These are phyloP conservation scores for Eleutherodactylus coqui DNA, from an alignment of 2,797 vertebrate species.

Conservation along the genomic window DNA sequence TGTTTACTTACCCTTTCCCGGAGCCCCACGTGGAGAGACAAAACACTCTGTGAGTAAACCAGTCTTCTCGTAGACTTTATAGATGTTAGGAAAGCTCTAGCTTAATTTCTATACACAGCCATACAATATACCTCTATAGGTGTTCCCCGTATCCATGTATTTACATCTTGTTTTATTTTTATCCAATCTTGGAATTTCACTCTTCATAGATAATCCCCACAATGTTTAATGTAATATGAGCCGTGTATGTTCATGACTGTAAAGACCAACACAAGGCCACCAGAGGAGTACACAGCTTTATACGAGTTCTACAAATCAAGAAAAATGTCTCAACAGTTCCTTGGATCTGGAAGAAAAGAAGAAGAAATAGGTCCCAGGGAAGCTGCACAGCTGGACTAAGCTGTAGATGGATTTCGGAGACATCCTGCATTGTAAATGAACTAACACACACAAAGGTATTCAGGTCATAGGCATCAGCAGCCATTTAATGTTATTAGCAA, in stretches of 20 bases:
- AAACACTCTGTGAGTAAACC: conserved; percentile 58
- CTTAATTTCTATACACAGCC: conserved; percentile 40
- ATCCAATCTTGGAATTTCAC: conserved; percentile 25
- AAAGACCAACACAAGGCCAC: conserved; percentile 49
- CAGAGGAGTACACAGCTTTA: conserved; percentile 33
- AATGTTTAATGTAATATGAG: conserved; percentile 33
- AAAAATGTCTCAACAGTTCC: conserved; percentile 26
- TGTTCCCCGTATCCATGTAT: conserved; percentile 22
- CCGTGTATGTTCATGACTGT: neutral
- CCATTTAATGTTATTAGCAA: conserved; percentile 21
- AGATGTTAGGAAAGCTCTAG: conserved; percentile 48
- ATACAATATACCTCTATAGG: conserved; percentile 44
- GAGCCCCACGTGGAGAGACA: conserved; percentile 55
- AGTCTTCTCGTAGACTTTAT: conserved; percentile 48
- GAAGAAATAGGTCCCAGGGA: conserved; percentile 45
- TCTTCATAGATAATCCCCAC: conserved; percentile 28
- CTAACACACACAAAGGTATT: conserved; percentile 38
- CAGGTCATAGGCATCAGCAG: conserved; percentile 29
- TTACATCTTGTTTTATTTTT: conserved; percentile 31
- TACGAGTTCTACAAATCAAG: conserved; percentile 39
- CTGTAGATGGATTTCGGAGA: conserved; percentile 47
- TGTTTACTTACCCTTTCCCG: conserved; percentile 60
- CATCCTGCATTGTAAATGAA: conserved; percentile 55
- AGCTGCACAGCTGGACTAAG: conserved; percentile 44
- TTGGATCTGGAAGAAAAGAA: conserved; percentile 45